phyloP scores from a whole-genome alignment of 2,797 vertebrate species.

The Sebastes oblongus region DNA sequence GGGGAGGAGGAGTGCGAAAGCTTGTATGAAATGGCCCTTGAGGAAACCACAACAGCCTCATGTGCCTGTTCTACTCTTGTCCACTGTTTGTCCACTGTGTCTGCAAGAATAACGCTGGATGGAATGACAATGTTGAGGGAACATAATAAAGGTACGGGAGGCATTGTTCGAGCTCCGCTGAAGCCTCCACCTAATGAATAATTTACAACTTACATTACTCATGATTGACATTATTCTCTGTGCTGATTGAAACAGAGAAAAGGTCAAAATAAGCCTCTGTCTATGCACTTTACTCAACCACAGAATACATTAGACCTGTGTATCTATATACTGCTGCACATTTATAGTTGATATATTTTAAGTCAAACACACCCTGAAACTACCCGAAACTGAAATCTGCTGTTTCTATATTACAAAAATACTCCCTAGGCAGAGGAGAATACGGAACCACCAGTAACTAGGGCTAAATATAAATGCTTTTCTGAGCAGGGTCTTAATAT shows the following conservation, averaged over 20 bases:
- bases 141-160: slow-evolving; percentile 50
- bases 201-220: slow-evolving; percentile 14
- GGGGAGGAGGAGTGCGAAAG: slow-evolving; percentile 34
- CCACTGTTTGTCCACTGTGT: slow-evolving; percentile 30
- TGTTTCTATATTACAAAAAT: slow-evolving; percentile 66
- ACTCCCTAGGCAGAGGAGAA: slow-evolving; percentile 66
- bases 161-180: slow-evolving; percentile 9
- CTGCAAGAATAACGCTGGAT: slow-evolving; percentile 31
- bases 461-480: slow-evolving; percentile 82
- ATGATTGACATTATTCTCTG: slow-evolving; percentile 1
- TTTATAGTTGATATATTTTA: slow-evolving; percentile 13
- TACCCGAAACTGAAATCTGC: slow-evolving; percentile 59
- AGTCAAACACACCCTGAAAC: slow-evolving; percentile 26
- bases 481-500: slow-evolving; percentile 83
- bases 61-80: slow-evolving; percentile 59
- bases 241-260: slow-evolving; percentile 1
- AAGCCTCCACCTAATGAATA: slow-evolving; percentile 15
- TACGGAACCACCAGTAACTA: slow-evolving; percentile 78
- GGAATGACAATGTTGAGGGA: slow-evolving; percentile 42
- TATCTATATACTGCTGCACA: neutral
- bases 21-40: slow-evolving; percentile 55
- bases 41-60: slow-evolving; percentile 65
- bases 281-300: neutral
- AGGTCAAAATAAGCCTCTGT: neutral
- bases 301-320: slow-evolving; percentile 7